phyloP scores from a whole-genome alignment of 2,888 invertebrate genomes.

The Conops quadrifasciatus region DNA sequence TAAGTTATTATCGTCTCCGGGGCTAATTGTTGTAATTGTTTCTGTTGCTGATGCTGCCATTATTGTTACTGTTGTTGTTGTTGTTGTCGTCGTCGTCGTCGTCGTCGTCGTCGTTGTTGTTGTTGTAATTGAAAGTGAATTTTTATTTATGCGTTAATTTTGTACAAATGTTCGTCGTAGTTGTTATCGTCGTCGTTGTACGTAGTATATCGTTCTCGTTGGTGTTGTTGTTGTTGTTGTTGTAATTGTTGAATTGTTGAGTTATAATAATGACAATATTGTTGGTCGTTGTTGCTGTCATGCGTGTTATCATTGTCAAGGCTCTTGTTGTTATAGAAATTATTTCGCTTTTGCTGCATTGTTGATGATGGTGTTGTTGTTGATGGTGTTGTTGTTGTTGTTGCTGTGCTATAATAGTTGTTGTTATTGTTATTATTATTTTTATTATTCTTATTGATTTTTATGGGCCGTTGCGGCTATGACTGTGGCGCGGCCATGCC shows the following conservation, averaged over 20 bases:
- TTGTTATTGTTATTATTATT: slow-evolving; percentile 9
- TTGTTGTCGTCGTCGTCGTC: slow-evolving; percentile 26
- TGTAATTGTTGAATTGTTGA: slow-evolving; percentile 4
- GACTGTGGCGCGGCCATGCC: slow-evolving; percentile 6
- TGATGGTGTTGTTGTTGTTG: slow-evolving; percentile 6
- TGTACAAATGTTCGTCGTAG: not conserved
- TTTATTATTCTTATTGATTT: not conserved
- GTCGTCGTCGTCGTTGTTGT: slow-evolving; percentile 26
- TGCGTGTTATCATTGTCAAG: slow-evolving; percentile 5
- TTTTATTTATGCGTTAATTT: slow-evolving; percentile 27
- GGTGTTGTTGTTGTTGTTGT: not conserved
- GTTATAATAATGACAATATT: not conserved
- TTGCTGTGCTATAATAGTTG: not conserved
- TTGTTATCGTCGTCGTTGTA: not conserved
- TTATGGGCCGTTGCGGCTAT: not conserved
- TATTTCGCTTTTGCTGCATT: slow-evolving; percentile 13
- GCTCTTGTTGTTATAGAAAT: not conserved
- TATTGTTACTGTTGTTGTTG: slow-evolving; percentile 27
- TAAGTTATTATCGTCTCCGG: slow-evolving; percentile 35
- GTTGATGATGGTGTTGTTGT: slow-evolving; percentile 10
- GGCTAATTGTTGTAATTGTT: slow-evolving; percentile 36
- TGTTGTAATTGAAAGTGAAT: slow-evolving; percentile 27
- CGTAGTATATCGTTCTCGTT: not conserved
- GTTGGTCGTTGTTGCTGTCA: not conserved
- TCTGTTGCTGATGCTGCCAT: slow-evolving; percentile 21